phyloP scores from a whole-genome alignment of 2,113 vertebrate genomes.

The Myocastor coypus region DNA sequence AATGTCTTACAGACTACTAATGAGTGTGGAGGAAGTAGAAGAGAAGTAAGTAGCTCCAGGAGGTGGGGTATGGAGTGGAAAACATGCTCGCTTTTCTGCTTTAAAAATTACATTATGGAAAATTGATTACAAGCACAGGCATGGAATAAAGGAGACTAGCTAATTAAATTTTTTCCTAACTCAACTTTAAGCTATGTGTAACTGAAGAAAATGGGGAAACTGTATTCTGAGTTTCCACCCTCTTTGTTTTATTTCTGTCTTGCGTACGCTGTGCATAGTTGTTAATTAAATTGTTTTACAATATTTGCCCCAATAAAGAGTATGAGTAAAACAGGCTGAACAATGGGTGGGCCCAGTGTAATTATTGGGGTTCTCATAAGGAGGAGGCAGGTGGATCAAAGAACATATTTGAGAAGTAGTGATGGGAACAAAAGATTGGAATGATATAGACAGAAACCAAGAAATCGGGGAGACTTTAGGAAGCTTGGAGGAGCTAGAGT shows the following conservation, averaged over 20 bases:
- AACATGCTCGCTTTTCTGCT: neutral
- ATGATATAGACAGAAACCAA: neutral
- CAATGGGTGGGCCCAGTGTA: accelerated
- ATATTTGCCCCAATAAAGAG: neutral
- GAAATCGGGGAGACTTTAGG: neutral
- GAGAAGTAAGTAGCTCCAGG: neutral
- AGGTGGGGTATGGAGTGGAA: neutral
- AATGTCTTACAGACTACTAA: neutral
- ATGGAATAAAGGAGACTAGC: neutral
- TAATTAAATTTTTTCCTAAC: neutral
- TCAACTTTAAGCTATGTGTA: neutral
- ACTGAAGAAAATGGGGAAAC: neutral
- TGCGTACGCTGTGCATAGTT: neutral
- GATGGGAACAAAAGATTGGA: neutral
- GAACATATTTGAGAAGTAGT: neutral
- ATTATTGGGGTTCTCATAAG: neutral
- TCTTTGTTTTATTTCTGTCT: neutral
- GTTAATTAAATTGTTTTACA: neutral
- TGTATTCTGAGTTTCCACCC: neutral
- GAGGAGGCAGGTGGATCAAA: neutral
- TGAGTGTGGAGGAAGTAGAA: neutral
- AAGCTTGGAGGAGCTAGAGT: neutral
- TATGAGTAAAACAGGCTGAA: neutral
- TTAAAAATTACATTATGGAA: neutral
- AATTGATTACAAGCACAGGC: neutral